Conservation (phyloP, 2,888 invertebrate species). For the Brachypterus glaber region DNA sequence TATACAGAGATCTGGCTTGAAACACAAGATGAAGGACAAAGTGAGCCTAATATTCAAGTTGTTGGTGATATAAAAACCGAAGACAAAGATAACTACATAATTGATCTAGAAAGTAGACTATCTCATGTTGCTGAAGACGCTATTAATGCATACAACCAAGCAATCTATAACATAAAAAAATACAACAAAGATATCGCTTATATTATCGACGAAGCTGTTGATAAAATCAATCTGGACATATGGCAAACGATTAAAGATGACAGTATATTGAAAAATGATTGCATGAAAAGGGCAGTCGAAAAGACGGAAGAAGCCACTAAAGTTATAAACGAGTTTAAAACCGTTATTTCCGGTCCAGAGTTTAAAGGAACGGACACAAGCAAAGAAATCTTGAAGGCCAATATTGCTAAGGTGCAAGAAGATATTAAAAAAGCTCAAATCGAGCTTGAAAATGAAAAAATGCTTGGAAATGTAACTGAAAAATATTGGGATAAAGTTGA, state of each 20-base stretch:
- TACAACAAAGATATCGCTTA: slow-evolving; percentile 48
- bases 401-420: slow-evolving; percentile 44
- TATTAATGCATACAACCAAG: slow-evolving; percentile 56
- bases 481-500: slow-evolving; percentile 76
- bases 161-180: slow-evolving; percentile 48
- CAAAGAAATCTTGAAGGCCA: slow-evolving; percentile 45
- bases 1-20: slow-evolving; percentile 43
- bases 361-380: slow-evolving; percentile 40
- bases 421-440: slow-evolving; percentile 53
- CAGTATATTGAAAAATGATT: slow-evolving; percentile 47
- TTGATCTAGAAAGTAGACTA: slow-evolving; percentile 49
- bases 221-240: slow-evolving; percentile 48
- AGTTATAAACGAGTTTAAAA: slow-evolving; percentile 39
- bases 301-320: slow-evolving; percentile 41
- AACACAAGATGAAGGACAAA: slow-evolving; percentile 34
- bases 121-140: slow-evolving; percentile 51
- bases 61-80: slow-evolving; percentile 30
- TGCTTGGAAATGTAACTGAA: slow-evolving; percentile 55
- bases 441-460: slow-evolving; percentile 48
- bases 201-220: slow-evolving; percentile 53
- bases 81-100: slow-evolving; percentile 40
- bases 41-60: slow-evolving; percentile 36
- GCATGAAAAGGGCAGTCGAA: slow-evolving; percentile 49
- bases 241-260: slow-evolving; percentile 52
- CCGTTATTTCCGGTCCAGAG: slow-evolving; percentile 37